Base-by-base conservation (phyloP, 2,888 invertebrate species). In the Metallyticus violacea region DNA sequence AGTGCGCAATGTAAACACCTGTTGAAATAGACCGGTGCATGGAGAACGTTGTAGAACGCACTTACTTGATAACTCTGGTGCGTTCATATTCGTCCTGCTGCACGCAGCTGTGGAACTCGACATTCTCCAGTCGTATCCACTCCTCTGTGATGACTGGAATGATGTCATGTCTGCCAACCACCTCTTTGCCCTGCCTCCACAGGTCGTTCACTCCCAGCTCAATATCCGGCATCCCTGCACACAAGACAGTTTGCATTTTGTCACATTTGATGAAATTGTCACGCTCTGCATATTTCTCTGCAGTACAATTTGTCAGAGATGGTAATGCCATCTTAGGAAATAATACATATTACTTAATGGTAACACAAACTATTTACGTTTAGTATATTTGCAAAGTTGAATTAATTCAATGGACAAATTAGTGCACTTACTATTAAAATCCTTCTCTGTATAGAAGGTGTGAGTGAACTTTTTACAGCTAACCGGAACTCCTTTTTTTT, bases 81-180 rank as follows among this genome's bases (percentile, higher is more conserved):
- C 94, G 94, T 88, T 97, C 95, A 91, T 98, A 99, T 90, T 98
- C 97, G 88, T 97, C 96, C 90, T 96, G 96, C 91, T 98, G 97
- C 85, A 99, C 97, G 91, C 97, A 97, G 86, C 96, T 95, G 92
- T 99, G 99, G 92, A 99, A 99, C 92, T 99, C 98, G 0, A 97
- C 95, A 83, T 96, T 95, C 93, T 99, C 99, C 86, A 99, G 94
- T 78, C 98, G 95, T 91, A 99, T 99, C 99, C 99, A 99, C 92
- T 99, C 98, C 92, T 99, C 99, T 0, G 99, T 99, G 88, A 97
- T 97, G 26, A 98, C 98, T 27, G 99, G 99, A 91, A 99, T 98
- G 91, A 99, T 99, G 92, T 99, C 99, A 92, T 99, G 99, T 4
- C 99, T 94, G 0, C 99, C 99, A 1, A 99, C 99, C 85, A 99